phyloP scores from a whole-genome alignment of 2,113 vertebrate genomes.

The Perccottus glenii region DNA sequence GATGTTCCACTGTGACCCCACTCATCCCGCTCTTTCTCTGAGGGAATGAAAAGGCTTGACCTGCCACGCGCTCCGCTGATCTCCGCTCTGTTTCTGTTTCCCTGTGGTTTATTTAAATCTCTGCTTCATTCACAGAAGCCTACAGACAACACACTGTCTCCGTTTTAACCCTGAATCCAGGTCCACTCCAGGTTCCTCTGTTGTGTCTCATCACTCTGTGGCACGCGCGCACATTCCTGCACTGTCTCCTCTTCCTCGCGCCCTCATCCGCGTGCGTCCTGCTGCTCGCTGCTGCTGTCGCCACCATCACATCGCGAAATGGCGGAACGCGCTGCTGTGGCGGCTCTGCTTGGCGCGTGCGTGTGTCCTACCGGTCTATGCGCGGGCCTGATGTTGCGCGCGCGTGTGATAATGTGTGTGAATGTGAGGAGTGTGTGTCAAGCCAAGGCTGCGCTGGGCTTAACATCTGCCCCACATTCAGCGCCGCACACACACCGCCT shows the following conservation, averaged over 20 bases:
- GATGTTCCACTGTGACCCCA: too few relatives aligned
- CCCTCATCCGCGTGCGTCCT: conserved; percentile 24
- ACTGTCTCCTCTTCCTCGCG: conserved; percentile 27
- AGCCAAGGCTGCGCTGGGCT: conserved; percentile 46
- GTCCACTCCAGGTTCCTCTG: neutral
- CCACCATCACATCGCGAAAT: conserved; percentile 72
- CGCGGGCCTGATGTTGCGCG: neutral
- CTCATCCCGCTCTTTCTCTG: too few relatives aligned
- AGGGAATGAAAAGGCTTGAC: too few relatives aligned
- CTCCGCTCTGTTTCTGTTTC: too few relatives aligned
- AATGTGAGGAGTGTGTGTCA: conserved; percentile 15
- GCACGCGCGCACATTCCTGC: conserved; percentile 56
- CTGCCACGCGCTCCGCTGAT: too few relatives aligned
- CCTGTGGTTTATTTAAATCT: too few relatives aligned
- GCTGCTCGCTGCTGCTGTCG: conserved; percentile 55
- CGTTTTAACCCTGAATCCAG: neutral
- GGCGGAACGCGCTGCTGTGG: conserved; percentile 72
- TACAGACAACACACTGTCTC: too few relatives aligned
- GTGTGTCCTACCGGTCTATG: neutral
- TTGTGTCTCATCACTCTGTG: neutral
- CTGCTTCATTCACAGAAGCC: too few relatives aligned
- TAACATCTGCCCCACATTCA: conserved; percentile 64
- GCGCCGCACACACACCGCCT: conserved; percentile 41
- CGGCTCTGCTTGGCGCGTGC: conserved; percentile 41
- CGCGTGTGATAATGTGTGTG: neutral